phyloP scores from a whole-genome alignment of 2,888 invertebrate species.

The Drosophila phalerata region DNA sequence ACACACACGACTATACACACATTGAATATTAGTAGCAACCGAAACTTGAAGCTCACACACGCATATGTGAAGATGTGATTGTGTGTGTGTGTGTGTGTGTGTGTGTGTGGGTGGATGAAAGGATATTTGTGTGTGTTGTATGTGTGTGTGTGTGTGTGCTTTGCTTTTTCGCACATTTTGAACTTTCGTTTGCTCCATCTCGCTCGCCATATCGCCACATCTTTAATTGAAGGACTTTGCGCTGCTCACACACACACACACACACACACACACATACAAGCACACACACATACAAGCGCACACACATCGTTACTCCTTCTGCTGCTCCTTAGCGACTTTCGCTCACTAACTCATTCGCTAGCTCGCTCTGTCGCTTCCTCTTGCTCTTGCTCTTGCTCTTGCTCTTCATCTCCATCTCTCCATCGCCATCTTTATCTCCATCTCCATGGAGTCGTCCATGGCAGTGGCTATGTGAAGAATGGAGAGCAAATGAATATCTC shows the following conservation, averaged over 20 bases:
- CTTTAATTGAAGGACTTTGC: constrained; percentile 82
- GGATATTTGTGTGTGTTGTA: constrained; percentile 38
- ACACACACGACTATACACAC: constrained; percentile 31
- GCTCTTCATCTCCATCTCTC: constrained; percentile 4
- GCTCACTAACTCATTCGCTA: constrained; percentile 55
- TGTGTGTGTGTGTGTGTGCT: constrained; percentile 39
- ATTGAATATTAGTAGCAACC: constrained; percentile 59
- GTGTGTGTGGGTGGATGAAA: not conserved
- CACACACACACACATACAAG: constrained; percentile 9
- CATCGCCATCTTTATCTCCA: constrained; percentile 3
- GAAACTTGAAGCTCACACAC: constrained; percentile 42
- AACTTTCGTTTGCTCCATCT: constrained; percentile 79
- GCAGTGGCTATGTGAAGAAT: constrained; percentile 79
- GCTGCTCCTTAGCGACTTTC: constrained; percentile 5
- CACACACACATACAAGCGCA: constrained; percentile 8
- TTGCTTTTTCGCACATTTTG: constrained; percentile 76
- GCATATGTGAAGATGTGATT: constrained; percentile 17
- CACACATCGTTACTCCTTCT: constrained; percentile 4
- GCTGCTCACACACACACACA: constrained; percentile 58
- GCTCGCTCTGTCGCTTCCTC: constrained; percentile 58
- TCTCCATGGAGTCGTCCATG: constrained; percentile 57
- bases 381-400: not conserved
- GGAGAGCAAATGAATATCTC: constrained; percentile 82
- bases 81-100: constrained; percentile 17
- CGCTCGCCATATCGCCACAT: constrained; percentile 75